Conservation (phyloP, 2,797 vertebrate genomes). For the Sebastes diploproa region DNA sequence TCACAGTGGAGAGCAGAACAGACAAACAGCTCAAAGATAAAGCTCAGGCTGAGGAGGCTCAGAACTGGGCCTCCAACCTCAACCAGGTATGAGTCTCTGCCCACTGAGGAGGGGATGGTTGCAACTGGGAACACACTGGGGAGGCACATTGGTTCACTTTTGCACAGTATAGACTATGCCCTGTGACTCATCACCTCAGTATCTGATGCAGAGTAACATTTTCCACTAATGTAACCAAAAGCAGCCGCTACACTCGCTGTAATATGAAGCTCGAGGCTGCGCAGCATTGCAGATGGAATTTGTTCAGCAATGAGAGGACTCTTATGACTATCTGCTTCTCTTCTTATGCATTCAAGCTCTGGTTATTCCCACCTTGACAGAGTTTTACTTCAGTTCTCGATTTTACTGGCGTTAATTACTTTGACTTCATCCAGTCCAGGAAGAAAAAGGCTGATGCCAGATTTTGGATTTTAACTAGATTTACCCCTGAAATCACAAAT, state of each 20-base stretch:
- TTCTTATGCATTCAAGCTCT: constrained; percentile 13
- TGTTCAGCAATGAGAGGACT: constrained; percentile 33
- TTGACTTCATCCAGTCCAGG: not conserved
- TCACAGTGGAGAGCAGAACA: constrained; percentile 96
- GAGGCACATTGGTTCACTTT: constrained; percentile 36
- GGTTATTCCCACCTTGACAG: constrained; percentile 10
- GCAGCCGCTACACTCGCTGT: constrained; percentile 54
- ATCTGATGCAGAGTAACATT: constrained; percentile 62
- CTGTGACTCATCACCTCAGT: constrained; percentile 63
- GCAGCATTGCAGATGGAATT: constrained; percentile 49
- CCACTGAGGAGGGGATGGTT: constrained; percentile 55
- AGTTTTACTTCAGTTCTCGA: constrained; percentile 12
- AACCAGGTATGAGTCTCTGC: constrained; percentile 91
- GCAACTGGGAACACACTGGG: constrained; percentile 40
- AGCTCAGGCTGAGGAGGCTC: constrained; percentile 92
- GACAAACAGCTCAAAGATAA: constrained; percentile 91
- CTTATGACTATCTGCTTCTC: constrained; percentile 5
- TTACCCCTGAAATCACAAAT: not conserved
- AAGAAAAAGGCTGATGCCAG: constrained; percentile 2
- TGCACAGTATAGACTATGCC: constrained; percentile 48
- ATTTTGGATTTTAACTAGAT: not conserved
- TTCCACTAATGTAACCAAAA: constrained; percentile 73
- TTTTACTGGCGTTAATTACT: not conserved
- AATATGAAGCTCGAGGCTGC: constrained; percentile 64
- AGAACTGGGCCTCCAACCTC: constrained; percentile 99